A percentile compares a stretch with the other conserved stretches of the same genome.
These are phyloP conservation scores for Dolichotis patagonum DNA, from an alignment of 2,113 vertebrate species.

Conservation along the genomic window DNA sequence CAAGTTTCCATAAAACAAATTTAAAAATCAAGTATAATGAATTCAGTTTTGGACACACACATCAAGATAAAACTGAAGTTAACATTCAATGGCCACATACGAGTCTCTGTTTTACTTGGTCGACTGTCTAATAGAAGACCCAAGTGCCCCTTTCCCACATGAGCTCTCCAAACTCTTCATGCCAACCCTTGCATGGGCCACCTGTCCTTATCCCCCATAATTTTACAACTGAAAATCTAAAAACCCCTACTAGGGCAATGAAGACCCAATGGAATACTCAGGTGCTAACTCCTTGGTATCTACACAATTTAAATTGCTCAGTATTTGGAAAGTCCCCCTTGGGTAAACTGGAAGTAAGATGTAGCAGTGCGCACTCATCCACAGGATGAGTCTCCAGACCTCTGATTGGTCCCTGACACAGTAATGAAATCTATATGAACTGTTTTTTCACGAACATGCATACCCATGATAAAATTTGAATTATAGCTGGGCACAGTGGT, in stretches of 20 bases:
- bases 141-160: neutral
- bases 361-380: neutral
- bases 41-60: neutral
- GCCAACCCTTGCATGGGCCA: neutral
- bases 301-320: neutral
- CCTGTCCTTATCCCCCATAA: neutral
- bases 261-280: neutral
- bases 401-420: neutral
- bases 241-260: neutral
- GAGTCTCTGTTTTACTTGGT: neutral
- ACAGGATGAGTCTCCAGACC: neutral
- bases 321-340: neutral
- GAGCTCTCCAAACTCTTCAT: neutral
- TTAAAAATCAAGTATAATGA: neutral
- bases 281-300: neutral
- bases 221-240: neutral
- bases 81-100: neutral
- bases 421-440: too few relatives aligned
- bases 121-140: neutral
- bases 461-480: neutral
- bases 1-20: neutral
- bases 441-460: neutral
- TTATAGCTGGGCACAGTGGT: neutral
- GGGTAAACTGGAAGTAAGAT: conserved; percentile 1
- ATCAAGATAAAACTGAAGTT: neutral